Conservation (phyloP, 2,888 invertebrate species). For the Drosophila putrida region DNA sequence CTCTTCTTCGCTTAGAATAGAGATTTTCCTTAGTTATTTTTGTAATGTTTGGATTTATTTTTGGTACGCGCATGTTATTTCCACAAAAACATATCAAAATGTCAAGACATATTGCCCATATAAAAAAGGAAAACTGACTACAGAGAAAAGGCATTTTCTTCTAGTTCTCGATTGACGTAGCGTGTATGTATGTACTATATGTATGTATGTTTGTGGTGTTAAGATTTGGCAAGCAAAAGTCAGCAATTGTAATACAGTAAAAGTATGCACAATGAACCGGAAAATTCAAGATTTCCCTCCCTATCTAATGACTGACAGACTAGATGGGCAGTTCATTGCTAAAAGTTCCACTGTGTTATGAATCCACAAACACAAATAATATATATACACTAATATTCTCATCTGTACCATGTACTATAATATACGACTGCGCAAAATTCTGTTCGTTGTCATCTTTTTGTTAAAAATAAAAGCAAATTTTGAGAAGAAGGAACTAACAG, state of each 20-base stretch:
- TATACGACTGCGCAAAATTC: constrained; percentile 70
- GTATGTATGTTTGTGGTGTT: constrained; percentile 6
- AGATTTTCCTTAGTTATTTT: constrained; percentile 69
- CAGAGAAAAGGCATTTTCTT: constrained; percentile 22
- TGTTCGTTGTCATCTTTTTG: constrained; percentile 67
- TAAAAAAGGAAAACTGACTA: constrained; percentile 41
- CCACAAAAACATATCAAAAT: constrained; percentile 71
- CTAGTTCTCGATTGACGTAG: neutral
- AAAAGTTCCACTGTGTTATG: constrained; percentile 55
- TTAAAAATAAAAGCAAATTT: constrained; percentile 77
- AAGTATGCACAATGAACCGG: constrained; percentile 4
- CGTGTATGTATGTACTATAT: constrained; percentile 5
- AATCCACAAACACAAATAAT: constrained; percentile 23
- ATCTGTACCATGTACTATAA: constrained; percentile 53
- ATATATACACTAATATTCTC: constrained; percentile 31
- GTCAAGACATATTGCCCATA: constrained; percentile 60
- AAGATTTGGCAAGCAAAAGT: constrained; percentile 14
- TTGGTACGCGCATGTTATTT: constrained; percentile 62
- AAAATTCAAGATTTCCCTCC: constrained; percentile 3
- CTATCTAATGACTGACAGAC: neutral
- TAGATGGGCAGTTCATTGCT: constrained; percentile 1
- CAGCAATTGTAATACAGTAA: neutral
- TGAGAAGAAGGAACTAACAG: constrained; percentile 58
- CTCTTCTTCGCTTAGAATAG: constrained; percentile 35
- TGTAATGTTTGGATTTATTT: constrained; percentile 78